phyloP scores from a whole-genome alignment of 2,888 invertebrate species.

The Rosalia funebris region DNA sequence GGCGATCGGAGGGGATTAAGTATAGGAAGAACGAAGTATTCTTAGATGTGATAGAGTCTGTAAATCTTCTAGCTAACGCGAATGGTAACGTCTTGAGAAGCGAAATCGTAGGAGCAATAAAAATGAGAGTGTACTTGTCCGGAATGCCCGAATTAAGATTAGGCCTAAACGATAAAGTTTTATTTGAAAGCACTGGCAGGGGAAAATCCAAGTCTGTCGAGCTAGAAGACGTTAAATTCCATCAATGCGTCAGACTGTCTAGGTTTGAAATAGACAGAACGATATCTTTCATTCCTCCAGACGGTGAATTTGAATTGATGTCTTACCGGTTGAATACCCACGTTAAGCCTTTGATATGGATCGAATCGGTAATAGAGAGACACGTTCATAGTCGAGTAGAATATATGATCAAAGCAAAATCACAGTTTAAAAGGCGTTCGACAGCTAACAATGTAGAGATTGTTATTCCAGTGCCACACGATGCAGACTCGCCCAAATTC shows the following conservation, averaged over 20 bases:
- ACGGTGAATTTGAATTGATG: constrained; percentile 99
- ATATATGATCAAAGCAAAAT: constrained; percentile 99
- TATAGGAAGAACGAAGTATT: constrained; percentile 99
- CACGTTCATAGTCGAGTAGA: constrained; percentile 98
- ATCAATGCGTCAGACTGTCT: constrained; percentile 96
- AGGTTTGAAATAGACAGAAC: constrained; percentile 98
- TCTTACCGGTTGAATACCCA: constrained; percentile 97
- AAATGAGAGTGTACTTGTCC: constrained; percentile 97
- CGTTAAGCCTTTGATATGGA: constrained; percentile 97
- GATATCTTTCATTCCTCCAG: constrained; percentile 98
- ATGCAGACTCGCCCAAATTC: constrained; percentile 98
- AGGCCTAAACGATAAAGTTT: constrained; percentile 96
- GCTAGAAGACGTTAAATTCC: constrained; percentile 98
- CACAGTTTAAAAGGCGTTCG: constrained; percentile 96
- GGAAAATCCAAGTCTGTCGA: constrained; percentile 98
- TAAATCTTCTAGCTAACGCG: constrained; percentile 94
- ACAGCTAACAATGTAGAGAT: constrained; percentile 99
- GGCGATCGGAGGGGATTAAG: constrained; percentile 98
- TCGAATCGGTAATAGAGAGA: constrained; percentile 97
- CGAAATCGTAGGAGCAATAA: constrained; percentile 98
- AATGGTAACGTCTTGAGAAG: constrained; percentile 96
- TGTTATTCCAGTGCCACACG: constrained; percentile 93
- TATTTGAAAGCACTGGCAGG: constrained; percentile 97
- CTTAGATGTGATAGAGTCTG: constrained; percentile 98
- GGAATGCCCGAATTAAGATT: constrained; percentile 98